phyloP scores from a whole-genome alignment of 2,888 invertebrate genomes.

The Apamea epomidion region DNA sequence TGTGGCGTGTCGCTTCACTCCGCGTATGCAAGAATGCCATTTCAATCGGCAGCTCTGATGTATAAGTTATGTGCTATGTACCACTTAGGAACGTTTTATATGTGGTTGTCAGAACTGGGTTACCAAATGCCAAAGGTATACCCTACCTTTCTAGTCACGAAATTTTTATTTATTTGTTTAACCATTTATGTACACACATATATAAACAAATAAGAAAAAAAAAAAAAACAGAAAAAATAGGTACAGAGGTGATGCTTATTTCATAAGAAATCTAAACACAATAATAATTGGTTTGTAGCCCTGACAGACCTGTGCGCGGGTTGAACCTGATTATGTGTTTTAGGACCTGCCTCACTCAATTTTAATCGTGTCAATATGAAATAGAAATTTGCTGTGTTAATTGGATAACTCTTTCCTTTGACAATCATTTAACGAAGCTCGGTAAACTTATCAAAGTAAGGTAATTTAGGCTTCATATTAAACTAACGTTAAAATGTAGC shows the following conservation, averaged over 20 bases:
- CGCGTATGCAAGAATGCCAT: constrained; percentile 61
- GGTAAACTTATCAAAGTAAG: constrained; percentile 4
- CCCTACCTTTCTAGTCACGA: not conserved
- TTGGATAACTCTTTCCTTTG: not conserved
- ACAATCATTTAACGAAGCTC: not conserved
- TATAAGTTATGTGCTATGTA: constrained; percentile 33
- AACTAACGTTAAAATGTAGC: not conserved
- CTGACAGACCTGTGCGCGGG: not conserved
- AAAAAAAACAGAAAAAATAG: no score
- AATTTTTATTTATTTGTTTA: not conserved
- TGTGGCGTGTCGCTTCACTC: constrained; percentile 64
- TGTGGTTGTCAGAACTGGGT: constrained; percentile 36
- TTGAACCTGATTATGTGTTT: constrained; percentile 4
- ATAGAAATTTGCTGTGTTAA: constrained; percentile 2
- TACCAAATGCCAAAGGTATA: constrained; percentile 15
- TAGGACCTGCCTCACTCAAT: not conserved
- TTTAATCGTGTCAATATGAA: not conserved
- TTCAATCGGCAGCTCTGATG: constrained; percentile 59
- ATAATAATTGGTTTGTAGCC: not conserved
- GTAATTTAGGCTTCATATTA: constrained; percentile 12
- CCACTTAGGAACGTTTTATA: constrained; percentile 26
- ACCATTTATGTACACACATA: no score
- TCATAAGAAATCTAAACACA: not conserved
- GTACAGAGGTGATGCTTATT: no score
- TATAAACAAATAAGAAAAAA: no score